Evolutionary conservation across 2,797 vertebrate genomes (phyloP).

Genomic region (Ctenosaura bakeri): DNA sequence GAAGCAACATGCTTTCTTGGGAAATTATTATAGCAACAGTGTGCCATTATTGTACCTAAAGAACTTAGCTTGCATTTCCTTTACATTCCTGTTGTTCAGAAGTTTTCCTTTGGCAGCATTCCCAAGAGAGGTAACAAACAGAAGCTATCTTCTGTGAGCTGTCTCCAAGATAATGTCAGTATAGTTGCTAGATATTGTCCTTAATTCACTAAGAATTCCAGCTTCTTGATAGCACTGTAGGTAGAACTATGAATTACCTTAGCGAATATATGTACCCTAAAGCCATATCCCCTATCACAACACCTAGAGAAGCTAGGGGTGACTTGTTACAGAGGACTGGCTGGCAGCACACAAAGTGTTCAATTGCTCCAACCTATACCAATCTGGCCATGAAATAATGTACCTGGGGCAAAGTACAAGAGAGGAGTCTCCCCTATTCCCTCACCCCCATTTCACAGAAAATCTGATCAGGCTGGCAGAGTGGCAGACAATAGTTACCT

Average conservation of each 20-base stretch:
- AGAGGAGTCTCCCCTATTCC: no score
- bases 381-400: no score
- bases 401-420: no score
- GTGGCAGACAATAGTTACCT: no score
- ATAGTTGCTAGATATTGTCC: slow-evolving; percentile 20
- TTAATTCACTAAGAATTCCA: slow-evolving; percentile 16
- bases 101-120: neutral
- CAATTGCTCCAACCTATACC: no score
- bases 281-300: neutral
- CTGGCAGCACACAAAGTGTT: no score
- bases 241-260: no score
- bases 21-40: neutral
- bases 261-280: neutral
- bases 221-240: neutral
- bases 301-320: neutral
- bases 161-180: slow-evolving; percentile 29
- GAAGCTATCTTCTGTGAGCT: slow-evolving; percentile 24
- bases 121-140: neutral
- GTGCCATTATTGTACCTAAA: neutral
- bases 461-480: no score
- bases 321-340: neutral
- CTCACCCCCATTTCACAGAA: no score
- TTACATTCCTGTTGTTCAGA: slow-evolving; percentile 25
- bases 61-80: slow-evolving; percentile 35
- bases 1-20: neutral